Percentiles rank a stretch among this genome's conserved stretches.
Conservation (phyloP, 2,888 invertebrate genomes). For the Harpalus rubripes region DNA sequence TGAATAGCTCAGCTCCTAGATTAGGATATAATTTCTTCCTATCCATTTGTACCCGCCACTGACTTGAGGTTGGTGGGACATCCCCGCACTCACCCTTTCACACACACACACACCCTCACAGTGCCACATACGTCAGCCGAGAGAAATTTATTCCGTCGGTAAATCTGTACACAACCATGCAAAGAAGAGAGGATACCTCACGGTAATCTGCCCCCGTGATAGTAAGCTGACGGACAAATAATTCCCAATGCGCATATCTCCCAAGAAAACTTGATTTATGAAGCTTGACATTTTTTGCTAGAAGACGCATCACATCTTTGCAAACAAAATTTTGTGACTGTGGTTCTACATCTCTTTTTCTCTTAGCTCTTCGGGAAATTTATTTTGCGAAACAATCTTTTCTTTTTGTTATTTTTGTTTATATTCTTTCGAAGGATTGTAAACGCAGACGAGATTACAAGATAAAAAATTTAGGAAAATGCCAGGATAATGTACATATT, state of each 20-base stretch:
- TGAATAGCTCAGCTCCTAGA: too few species aligned
- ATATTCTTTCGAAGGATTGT: background rate
- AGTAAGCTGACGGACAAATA: constrained; percentile 51
- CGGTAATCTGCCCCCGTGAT: constrained; percentile 46
- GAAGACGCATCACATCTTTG: constrained; percentile 44
- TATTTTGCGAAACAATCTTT: constrained; percentile 16
- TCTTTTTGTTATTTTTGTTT: background rate
- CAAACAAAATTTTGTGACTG: constrained; percentile 27
- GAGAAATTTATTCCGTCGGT: constrained; percentile 36
- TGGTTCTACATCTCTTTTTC: constrained; percentile 10
- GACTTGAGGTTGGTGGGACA: background rate
- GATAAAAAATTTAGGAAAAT: background rate
- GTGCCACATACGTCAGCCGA: constrained; percentile 37
- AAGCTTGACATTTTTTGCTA: constrained; percentile 47
- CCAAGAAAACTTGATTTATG: constrained; percentile 47
- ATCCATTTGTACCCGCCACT: background rate
- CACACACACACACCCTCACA: constrained; percentile 25
- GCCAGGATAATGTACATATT: background rate
- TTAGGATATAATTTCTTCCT: background rate
- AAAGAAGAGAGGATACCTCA: constrained; percentile 42
- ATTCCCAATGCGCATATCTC: constrained; percentile 47
- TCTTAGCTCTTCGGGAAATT: background rate
- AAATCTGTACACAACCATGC: constrained; percentile 48
- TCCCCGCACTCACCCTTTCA: too few species aligned
- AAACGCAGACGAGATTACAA: background rate